These are phyloP conservation scores for Cheirogaleus medius DNA, from an alignment of 2,113 vertebrate genomes.

Conservation along the genomic window DNA sequence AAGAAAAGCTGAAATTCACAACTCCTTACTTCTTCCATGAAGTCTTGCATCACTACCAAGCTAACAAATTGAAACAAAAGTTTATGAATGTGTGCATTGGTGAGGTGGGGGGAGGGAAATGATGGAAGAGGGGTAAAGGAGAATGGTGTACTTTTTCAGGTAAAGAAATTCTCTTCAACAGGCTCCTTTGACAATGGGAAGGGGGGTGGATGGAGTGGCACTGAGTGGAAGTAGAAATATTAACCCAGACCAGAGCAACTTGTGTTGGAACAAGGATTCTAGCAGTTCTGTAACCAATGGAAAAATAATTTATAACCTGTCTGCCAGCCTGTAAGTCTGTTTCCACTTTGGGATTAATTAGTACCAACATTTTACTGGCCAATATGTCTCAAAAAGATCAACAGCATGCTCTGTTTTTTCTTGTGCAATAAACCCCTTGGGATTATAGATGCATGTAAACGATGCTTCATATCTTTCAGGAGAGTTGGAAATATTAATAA, in stretches of 20 bases:
- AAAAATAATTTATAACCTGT: neutral
- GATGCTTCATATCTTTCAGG: neutral
- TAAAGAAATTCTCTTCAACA: neutral
- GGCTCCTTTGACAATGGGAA: neutral
- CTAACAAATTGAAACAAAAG: neutral
- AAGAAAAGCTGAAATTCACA: neutral
- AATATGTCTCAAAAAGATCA: neutral
- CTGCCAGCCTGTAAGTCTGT: neutral
- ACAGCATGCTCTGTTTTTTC: neutral
- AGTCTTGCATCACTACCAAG: neutral
- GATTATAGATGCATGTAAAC: neutral
- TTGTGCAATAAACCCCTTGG: neutral
- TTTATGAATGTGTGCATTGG: neutral
- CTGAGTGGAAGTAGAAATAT: neutral
- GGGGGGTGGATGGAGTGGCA: too few species aligned
- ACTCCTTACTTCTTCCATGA: neutral
- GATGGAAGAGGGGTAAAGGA: neutral
- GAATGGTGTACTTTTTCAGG: neutral
- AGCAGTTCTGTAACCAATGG: neutral
- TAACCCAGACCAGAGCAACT: neutral
- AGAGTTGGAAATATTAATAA: neutral
- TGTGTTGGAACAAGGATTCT: neutral
- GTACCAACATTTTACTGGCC: slow-evolving; percentile 16
- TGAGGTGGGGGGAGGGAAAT: fast-evolving
- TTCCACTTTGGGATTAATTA: slow-evolving; percentile 44